Evolutionary conservation across 2,888 invertebrate genomes (phyloP), one percentile per base, ranked within the genome.

Genomic region (Monoplex corrugatus): DNA sequence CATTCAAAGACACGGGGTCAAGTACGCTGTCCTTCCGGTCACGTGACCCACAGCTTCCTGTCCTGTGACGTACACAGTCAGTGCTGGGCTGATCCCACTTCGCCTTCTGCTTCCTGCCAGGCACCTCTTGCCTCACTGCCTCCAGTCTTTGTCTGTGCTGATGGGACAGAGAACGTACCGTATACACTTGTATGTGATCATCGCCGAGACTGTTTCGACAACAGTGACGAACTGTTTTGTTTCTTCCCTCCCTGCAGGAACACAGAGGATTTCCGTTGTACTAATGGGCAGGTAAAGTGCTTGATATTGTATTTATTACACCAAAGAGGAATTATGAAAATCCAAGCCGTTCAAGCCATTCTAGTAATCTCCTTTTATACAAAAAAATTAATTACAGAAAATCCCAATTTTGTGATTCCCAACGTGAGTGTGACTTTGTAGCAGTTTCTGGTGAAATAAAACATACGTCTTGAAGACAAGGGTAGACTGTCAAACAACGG

Each of bases 111-210:
- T 28, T 82, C 50, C n/a, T 80, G 87, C 19, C 40, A 50, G 10
- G 45, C 63, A 1, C 87, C 87, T n/a, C 10, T 80, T 44, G 8
- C 35, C 35, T 13, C 23, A 32, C 87, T 87, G n/a, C 87, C 87
- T 0, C 87, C 87, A 1, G 19, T 35, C 5, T 87, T 87, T 44
- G 45, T 28, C 35, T 87, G 87, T 10, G n/a, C 45, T 43, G 45
- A 87, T 50, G 75, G 50, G 40, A 3, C 8, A 28, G 87, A 28
- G 5, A 19, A n/a, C 10, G 87, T 87, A 0, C 87, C 87, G n/a
- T 87, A 87, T 35, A 50, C 89, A 28, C 89, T 84, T 44, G 89
- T 89, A 6, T 89, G 89, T 45, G 86, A 89, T 57, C 84, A 84
- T 35, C 75, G 68, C 28, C 38, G n/a, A 2, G 89, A 89, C 63